These are phyloP conservation scores for Presbytis comata DNA, from an alignment of 2,797 vertebrate species.

Conservation along the genomic window DNA sequence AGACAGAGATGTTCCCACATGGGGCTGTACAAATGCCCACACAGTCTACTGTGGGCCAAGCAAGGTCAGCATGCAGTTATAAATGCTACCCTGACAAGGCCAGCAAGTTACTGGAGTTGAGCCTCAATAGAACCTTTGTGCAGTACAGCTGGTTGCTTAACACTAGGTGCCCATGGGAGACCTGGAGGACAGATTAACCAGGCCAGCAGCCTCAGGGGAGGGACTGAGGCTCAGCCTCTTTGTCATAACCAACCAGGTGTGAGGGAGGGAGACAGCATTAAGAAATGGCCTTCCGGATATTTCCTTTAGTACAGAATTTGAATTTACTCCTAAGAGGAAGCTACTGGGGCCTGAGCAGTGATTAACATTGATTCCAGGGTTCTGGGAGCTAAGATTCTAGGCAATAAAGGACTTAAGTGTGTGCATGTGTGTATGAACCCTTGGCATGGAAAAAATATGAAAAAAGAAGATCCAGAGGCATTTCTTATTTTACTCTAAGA, in stretches of 20 bases:
- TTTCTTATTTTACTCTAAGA: background rate
- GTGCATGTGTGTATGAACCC: too few species aligned
- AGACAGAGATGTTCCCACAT: background rate
- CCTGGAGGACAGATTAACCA: background rate
- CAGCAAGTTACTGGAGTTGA: background rate
- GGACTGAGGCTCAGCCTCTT: background rate
- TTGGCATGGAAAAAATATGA: background rate
- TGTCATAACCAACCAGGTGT: background rate
- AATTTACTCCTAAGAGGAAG: background rate
- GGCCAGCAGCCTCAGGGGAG: background rate
- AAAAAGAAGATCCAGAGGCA: conserved; percentile 4
- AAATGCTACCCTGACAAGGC: background rate
- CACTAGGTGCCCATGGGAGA: background rate
- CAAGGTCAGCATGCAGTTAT: background rate
- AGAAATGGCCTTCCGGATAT: background rate
- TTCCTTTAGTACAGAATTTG: background rate
- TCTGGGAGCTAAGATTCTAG: background rate
- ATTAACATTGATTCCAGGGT: background rate
- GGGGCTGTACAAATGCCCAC: background rate
- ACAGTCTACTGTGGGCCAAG: background rate
- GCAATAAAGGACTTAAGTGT: background rate
- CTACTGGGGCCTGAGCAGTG: background rate
- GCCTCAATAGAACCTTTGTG: conserved; percentile 35
- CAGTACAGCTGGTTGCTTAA: background rate
- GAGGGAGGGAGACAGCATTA: background rate